A percentile compares a stretch with the other conserved stretches of the same genome.
phyloP scores from a whole-genome alignment of 2,797 vertebrate genomes.

The Sitta carolinensis region DNA sequence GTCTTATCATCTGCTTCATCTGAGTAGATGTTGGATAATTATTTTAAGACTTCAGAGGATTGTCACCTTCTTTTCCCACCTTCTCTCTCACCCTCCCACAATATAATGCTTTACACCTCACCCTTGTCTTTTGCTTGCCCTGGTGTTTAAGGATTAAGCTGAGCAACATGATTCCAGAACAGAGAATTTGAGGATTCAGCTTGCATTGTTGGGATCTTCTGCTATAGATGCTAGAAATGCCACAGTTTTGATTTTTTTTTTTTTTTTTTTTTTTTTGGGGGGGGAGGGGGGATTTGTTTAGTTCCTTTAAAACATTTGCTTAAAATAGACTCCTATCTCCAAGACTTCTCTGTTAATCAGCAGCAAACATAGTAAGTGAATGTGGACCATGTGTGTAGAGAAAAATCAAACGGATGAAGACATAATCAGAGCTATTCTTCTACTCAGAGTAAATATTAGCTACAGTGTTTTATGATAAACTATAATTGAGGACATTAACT shows the following conservation, averaged over 20 bases:
- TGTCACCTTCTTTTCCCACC: not conserved
- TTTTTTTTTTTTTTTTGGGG: not conserved
- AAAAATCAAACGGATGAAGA: slow-evolving; percentile 19
- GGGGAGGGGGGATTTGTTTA: not conserved
- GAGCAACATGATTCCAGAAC: not conserved
- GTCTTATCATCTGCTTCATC: not conserved
- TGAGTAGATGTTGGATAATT: not conserved
- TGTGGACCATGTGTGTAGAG: not conserved
- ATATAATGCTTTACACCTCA: not conserved
- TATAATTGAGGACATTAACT: slow-evolving; percentile 28
- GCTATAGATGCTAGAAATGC: not conserved
- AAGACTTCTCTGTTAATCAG: not conserved
- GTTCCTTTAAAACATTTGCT: not conserved
- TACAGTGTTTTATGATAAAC: slow-evolving; percentile 14
- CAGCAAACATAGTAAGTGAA: not conserved
- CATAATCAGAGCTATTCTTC: slow-evolving; percentile 33
- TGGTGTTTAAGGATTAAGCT: not conserved
- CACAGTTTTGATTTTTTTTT: not conserved
- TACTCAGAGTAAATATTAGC: slow-evolving; percentile 39
- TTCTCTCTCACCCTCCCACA: not conserved
- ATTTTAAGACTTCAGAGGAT: not conserved
- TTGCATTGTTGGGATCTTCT: not conserved
- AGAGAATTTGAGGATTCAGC: not conserved
- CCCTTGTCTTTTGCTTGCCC: not conserved
- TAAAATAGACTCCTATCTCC: not conserved